Evolutionary conservation across 2,888 invertebrate species (phyloP), one percentile per base, ranked within the genome.

Genomic region (Nymphalis c-album): DNA sequence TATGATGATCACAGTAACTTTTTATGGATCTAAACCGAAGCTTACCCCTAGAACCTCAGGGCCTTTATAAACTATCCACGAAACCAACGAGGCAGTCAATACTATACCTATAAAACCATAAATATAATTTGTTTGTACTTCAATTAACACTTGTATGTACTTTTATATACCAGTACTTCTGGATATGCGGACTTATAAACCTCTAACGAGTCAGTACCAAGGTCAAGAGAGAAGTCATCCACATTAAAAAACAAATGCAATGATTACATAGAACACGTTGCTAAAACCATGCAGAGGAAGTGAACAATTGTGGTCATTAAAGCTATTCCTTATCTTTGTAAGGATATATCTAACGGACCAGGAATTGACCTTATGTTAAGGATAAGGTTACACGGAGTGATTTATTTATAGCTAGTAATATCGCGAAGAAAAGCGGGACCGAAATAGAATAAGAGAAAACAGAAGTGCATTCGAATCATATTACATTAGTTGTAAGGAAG

Each of bases 231-330:
- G 7, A 55, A 31, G 7, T 51, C 3, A n/a, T 55, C n/a, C 26
- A 55, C 57, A 40, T 18, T 18, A 35, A 18, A n/a, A 26, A 57
- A 57, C 40, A n/a, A 55, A n/a, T 40, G 40, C 22, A 18, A 53
- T 53, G 20, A 64, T 64, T 50, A 64, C 59, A 46, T 55, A 31
- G 53, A 57, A 46, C 31, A 64, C 64, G 64, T 51, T 60, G 48
- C 60, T 60, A 64, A 70, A 67, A 68, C 64, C 66, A 62, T 69
- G 70, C 61, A 72, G 66, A 22, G 75, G 75, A 75, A 74, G 71
- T 57, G 35, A 16, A 63, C 75, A 74, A 75, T 75, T 73, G 69
- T 22, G 50, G 53, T 69, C 69, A 75, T 74, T 71, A 71, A 67
- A 64, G 69, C 22, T 62, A 68, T 68, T 66, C 64, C 64, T 58